A percentile compares a stretch with the other conserved stretches of the same genome.
These are phyloP conservation scores for Agrochola macilenta DNA, from an alignment of 2,888 invertebrate species.

Conservation along the genomic window DNA sequence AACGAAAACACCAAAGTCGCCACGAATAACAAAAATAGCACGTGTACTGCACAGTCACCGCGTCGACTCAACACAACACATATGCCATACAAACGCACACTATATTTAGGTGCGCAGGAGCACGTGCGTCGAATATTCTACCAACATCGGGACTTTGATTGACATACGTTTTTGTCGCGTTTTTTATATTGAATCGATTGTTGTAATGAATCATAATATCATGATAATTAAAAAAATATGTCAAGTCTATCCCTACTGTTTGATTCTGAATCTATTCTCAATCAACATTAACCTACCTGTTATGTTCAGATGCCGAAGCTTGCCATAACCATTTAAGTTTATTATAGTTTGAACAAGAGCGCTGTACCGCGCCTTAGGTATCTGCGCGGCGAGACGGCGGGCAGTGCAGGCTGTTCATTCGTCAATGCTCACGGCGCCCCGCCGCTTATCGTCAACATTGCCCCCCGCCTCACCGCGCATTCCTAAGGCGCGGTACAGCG, in stretches of 20 bases:
- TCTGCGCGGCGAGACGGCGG: too few relatives aligned
- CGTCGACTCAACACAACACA: constrained; percentile 59
- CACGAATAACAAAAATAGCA: constrained; percentile 45
- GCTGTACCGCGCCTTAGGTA: too few relatives aligned
- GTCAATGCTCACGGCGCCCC: too few relatives aligned
- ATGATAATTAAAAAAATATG: background rate
- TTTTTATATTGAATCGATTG: constrained; percentile 24
- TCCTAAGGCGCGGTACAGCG: too few relatives aligned
- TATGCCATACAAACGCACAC: constrained; percentile 51
- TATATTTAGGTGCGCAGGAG: constrained; percentile 65
- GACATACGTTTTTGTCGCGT: constrained; percentile 44
- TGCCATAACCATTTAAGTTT: background rate
- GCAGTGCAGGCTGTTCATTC: too few relatives aligned
- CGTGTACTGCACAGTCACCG: constrained; percentile 43
- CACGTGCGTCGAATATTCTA: constrained; percentile 53
- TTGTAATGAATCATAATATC: constrained; percentile 15
- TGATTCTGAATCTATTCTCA: background rate
- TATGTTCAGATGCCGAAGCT: background rate
- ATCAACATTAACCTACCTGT: background rate
- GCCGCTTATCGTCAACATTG: too few relatives aligned
- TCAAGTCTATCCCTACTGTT: background rate
- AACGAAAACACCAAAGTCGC: constrained; percentile 1
- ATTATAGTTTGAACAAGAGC: too few relatives aligned
- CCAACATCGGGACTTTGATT: constrained; percentile 30
- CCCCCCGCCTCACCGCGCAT: too few relatives aligned